Conservation (phyloP, 2,888 invertebrate genomes). For the Iphiclides podalirius region DNA sequence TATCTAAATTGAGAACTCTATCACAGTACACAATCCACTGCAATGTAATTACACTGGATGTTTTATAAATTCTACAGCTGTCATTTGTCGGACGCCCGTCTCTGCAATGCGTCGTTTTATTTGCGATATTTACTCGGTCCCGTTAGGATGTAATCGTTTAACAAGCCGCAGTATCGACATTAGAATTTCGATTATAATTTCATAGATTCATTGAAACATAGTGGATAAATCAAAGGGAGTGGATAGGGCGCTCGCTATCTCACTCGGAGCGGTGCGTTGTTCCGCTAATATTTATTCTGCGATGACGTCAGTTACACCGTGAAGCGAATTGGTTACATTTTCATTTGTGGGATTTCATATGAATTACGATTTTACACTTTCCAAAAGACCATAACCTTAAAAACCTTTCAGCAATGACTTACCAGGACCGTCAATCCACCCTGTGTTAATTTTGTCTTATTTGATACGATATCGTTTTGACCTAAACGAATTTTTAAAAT, state of each 20-base stretch:
- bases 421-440: no score
- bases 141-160: conserved; percentile 21
- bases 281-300: conserved; percentile 54
- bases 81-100: background rate
- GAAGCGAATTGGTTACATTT: background rate
- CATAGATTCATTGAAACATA: conserved; percentile 32
- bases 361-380: no score
- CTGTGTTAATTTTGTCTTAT: no score
- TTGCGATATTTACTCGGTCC: conserved; percentile 1
- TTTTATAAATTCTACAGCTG: background rate
- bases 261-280: conserved; percentile 47
- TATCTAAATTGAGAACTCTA: no score
- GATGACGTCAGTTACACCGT: conserved; percentile 38
- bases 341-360: no score
- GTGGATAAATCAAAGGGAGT: conserved; percentile 41
- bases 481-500: no score
- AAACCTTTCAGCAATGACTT: no score
- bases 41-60: no score
- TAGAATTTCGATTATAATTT: conserved; percentile 24
- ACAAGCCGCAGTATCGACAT: conserved; percentile 16
- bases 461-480: no score
- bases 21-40: no score
- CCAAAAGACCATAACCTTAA: no score
- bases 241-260: conserved; percentile 56
- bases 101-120: conserved; percentile 9